Conservation (phyloP, 2,113 vertebrate genomes). For the Datnioides undecimradiatus region DNA sequence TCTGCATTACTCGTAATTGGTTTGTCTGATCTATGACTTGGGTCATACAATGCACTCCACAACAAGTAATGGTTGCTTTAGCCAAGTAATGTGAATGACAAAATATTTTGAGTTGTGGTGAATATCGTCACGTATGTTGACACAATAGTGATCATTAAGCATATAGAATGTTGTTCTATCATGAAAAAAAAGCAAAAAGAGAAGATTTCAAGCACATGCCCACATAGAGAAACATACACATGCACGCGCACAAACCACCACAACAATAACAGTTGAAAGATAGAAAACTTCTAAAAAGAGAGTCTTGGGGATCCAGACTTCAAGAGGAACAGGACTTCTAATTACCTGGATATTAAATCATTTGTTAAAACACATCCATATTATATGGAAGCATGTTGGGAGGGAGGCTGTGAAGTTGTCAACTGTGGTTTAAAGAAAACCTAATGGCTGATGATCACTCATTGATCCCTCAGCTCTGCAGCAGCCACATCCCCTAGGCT, state of each 20-base stretch:
- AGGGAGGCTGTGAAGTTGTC: neutral
- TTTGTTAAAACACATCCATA: neutral
- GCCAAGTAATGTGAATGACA: neutral
- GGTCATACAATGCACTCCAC: neutral
- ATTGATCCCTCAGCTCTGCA: slow-evolving; percentile 52
- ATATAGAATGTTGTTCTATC: neutral
- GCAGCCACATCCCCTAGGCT: slow-evolving; percentile 18
- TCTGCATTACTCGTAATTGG: too few species aligned
- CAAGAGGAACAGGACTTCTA: neutral
- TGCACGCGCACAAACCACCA: too few species aligned
- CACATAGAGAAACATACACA: neutral
- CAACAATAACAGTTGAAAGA: neutral
- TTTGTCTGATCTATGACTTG: neutral
- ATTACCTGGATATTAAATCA: too few species aligned
- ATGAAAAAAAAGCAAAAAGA: neutral
- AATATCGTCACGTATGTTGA: neutral
- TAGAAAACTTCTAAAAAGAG: neutral
- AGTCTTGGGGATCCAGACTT: neutral
- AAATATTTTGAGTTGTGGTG: neutral
- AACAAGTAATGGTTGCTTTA: neutral
- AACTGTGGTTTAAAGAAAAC: slow-evolving; percentile 18
- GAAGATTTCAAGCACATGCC: neutral
- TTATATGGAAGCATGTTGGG: neutral
- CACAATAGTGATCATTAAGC: neutral
- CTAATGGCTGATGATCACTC: slow-evolving; percentile 44